Evolutionary conservation across 2,797 vertebrate species (phyloP).

Genomic region (Enteromius trimaculatus): DNA sequence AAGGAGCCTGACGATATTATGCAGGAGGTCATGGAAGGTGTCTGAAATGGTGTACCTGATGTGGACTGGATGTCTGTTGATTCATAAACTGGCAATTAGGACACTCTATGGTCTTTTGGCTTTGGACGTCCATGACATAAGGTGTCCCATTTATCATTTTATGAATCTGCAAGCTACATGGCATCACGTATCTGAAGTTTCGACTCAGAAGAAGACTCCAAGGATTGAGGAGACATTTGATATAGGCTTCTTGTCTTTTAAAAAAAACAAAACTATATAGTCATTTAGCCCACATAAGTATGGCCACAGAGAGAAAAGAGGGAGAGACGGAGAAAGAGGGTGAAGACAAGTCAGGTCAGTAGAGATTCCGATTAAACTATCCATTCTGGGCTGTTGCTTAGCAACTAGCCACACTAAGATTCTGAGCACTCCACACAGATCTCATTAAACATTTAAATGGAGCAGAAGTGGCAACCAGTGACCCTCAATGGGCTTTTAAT

Average conservation of each 20-base stretch:
- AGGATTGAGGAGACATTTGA: background rate
- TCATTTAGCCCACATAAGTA: conserved; percentile 7
- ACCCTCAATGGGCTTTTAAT: conserved; percentile 34
- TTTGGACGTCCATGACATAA: background rate
- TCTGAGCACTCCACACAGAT: conserved; percentile 31
- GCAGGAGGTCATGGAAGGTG: background rate
- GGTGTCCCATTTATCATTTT: background rate
- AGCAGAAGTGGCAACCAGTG: conserved; percentile 37
- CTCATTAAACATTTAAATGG: conserved; percentile 51
- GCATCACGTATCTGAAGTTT: background rate
- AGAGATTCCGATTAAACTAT: conserved; percentile 12
- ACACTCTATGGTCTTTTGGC: background rate
- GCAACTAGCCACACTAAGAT: conserved; percentile 52
- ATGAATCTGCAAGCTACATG: background rate
- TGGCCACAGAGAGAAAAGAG: background rate
- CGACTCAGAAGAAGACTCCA: background rate
- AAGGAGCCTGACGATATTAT: background rate
- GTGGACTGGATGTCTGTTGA: background rate
- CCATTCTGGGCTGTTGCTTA: conserved; percentile 44
- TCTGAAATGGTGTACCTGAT: background rate
- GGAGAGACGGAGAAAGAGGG: background rate
- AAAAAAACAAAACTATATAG: background rate
- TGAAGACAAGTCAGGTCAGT: conserved; percentile 34
- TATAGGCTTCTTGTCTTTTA: background rate
- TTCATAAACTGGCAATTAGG: background rate